phyloP scores from a whole-genome alignment of 2,113 vertebrate species.

The Upupa epops region DNA sequence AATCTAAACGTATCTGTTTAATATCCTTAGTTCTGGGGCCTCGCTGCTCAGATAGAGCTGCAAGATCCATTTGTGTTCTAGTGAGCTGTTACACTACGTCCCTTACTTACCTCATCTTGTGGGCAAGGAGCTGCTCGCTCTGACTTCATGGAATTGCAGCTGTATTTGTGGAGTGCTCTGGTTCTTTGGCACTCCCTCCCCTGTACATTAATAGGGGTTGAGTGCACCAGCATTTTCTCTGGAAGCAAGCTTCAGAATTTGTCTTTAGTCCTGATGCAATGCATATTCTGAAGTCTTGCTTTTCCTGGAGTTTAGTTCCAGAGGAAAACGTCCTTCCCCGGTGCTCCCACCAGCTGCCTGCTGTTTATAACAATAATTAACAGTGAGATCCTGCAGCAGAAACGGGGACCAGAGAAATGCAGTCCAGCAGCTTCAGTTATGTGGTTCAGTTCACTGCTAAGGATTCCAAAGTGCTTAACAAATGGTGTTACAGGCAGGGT shows the following conservation, averaged over 20 bases:
- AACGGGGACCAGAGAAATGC: not conserved
- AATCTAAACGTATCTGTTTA: not conserved
- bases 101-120: constrained; percentile 72
- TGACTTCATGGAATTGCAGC: constrained; percentile 72
- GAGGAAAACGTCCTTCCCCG: constrained; percentile 14
- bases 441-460: not conserved
- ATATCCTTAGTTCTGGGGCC: constrained; percentile 35
- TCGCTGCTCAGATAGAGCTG: constrained; percentile 13
- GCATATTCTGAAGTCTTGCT: constrained; percentile 33
- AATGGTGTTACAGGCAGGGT: not conserved
- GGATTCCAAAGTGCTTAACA: constrained; percentile 11
- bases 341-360: constrained; percentile 11
- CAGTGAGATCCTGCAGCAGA: not conserved
- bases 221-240: constrained; percentile 42
- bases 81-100: constrained; percentile 36
- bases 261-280: constrained; percentile 33
- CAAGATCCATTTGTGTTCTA: not conserved
- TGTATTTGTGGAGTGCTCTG: constrained; percentile 73
- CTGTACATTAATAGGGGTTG: constrained; percentile 56
- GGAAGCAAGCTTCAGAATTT: constrained; percentile 29
- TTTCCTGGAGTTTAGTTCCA: constrained; percentile 37
- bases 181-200: constrained; percentile 60
- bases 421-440: not conserved
- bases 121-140: constrained; percentile 72
- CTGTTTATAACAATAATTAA: not conserved